Evolutionary conservation across 1,140 invertebrate genomes (phyloP), one percentile per base, ranked within the genome.

Genomic region (Drosophila athabasca): DNA sequence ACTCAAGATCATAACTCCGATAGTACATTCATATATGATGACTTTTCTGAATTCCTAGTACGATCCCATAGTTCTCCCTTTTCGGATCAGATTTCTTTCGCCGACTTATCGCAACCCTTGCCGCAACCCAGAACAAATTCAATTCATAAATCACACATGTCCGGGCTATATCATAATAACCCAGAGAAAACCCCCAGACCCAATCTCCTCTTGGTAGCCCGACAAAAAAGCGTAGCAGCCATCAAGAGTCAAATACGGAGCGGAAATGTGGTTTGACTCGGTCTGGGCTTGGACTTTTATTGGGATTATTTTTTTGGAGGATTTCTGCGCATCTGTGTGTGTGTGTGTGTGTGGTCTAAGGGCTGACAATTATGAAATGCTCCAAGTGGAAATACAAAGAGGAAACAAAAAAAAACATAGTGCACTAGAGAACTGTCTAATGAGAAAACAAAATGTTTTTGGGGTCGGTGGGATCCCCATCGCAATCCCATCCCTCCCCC

Each of bases 351-450:
- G 35, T 19, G 45, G 50, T 54, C 59, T 59, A 31, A 66, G 67
- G 66, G 53, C 69, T 67, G 71, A 76, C 77, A 85, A 76, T 84
- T 85, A 85, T 84, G 72, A 69, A 75, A 45, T 70, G 58, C 53
- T 59, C 31, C 15, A 17, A 45, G 24, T 55, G 62, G 35, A 15
- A 41, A 46, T 41, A 45, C 4, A 35, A 22, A 9, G 54, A 17
- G 50, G 13, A 11, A 39, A 39, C 0, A 35, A 3, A 35, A 35
- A 35, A 39, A 13, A 39, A 39, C 35, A 39, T 39, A 13, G 35
- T 39, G 35, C 2, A 39, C 4, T 29, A 50, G 55, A 53, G 22
- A 54, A 59, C 59, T 68, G 72, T 71, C 70, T 88, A 71, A 82
- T 88, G 74, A 68, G 62, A 62, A 87, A 87, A 81, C 82, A 81